phyloP scores from a whole-genome alignment of 2,113 vertebrate genomes.

The Brienomyrus longianalis region DNA sequence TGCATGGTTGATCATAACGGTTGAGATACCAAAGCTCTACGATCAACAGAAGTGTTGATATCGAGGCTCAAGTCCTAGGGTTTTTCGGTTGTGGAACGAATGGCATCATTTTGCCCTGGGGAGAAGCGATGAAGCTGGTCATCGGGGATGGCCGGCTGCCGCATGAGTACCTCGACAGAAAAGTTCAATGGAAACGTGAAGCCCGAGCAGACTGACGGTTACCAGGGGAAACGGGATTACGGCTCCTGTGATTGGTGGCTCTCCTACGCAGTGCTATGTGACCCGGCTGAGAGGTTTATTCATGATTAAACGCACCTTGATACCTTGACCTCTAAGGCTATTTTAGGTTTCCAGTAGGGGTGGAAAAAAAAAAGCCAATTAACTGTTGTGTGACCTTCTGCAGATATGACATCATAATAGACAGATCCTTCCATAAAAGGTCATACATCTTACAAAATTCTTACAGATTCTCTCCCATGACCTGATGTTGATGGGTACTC shows the following conservation, averaged over 20 bases:
- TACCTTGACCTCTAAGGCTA: background rate
- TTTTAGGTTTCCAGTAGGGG: background rate
- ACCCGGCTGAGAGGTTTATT: background rate
- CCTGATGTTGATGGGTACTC: background rate
- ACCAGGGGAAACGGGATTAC: background rate
- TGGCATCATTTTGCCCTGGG: background rate
- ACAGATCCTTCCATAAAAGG: background rate
- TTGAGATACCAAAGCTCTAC: background rate
- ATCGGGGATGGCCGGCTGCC: background rate
- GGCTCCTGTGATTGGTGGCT: background rate
- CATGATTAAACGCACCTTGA: background rate
- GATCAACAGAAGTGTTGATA: background rate
- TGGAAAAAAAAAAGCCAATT: background rate
- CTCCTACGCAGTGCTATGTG: background rate
- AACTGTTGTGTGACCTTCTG: background rate
- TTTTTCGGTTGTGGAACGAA: background rate
- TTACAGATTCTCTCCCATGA: background rate
- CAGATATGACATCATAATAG: background rate
- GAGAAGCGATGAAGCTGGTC: background rate
- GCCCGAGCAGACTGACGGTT: background rate
- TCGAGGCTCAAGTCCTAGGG: background rate
- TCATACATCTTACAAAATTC: background rate
- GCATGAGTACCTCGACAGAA: background rate
- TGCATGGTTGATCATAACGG: background rate
- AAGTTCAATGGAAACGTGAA: background rate